These are phyloP conservation scores for Zaprionus lachaisei DNA, from an alignment of 1,140 invertebrate species.

Conservation along the genomic window DNA sequence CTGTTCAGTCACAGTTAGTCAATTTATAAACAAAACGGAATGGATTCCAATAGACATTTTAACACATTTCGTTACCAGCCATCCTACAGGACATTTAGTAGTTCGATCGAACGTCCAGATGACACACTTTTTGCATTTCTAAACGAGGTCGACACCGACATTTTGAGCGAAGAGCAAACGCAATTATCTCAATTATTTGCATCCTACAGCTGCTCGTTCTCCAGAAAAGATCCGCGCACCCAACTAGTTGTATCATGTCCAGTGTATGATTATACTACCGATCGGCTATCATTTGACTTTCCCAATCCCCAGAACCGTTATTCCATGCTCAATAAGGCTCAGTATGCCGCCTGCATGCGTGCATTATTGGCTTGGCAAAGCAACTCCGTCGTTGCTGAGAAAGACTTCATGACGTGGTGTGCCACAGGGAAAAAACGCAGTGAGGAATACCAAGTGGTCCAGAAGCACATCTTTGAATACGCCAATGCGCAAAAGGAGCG, in stretches of 20 bases:
- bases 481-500: constrained; percentile 35
- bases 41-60: constrained; percentile 39
- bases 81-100: constrained; percentile 61
- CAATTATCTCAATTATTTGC: constrained; percentile 35
- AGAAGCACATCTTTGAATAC: constrained; percentile 52
- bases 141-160: constrained; percentile 57
- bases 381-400: constrained; percentile 7
- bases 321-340: constrained; percentile 35
- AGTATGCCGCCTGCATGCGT: constrained; percentile 61
- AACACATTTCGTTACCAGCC: constrained; percentile 54
- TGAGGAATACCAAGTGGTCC: constrained; percentile 48
- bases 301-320: constrained; percentile 29
- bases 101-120: constrained; percentile 42
- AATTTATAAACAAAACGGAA: constrained; percentile 12
- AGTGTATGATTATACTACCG: constrained; percentile 35
- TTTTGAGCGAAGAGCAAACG: constrained; percentile 38
- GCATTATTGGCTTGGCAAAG: constrained; percentile 51
- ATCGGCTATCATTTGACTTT: constrained; percentile 22
- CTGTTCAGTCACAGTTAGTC: neutral
- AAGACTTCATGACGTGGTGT: constrained; percentile 53
- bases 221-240: constrained; percentile 53
- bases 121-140: constrained; percentile 52
- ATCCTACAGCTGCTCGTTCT: constrained; percentile 20
- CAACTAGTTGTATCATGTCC: constrained; percentile 15
- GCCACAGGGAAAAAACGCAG: constrained; percentile 47